These are phyloP conservation scores for Linyphia triangularis DNA, from an alignment of 2,888 invertebrate genomes.

Conservation along the genomic window DNA sequence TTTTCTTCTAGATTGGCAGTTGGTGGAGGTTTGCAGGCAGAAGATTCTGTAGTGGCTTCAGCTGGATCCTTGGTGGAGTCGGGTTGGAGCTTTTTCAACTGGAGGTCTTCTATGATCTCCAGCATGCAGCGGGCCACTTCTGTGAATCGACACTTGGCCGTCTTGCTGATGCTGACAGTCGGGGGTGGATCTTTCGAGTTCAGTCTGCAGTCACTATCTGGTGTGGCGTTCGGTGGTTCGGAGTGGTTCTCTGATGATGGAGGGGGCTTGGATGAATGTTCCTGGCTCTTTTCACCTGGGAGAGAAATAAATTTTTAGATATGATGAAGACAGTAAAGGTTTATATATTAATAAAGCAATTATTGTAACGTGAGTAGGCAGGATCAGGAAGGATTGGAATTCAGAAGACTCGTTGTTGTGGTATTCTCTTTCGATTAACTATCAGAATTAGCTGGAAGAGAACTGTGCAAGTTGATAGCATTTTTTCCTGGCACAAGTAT, in stretches of 20 bases:
- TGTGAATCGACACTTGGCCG: slow-evolving; percentile 77
- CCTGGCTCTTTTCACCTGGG: slow-evolving; percentile 52
- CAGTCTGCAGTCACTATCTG: background rate
- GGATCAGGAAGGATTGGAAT: too few relatives aligned
- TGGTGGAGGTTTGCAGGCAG: slow-evolving; percentile 57
- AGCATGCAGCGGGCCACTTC: slow-evolving; percentile 79
- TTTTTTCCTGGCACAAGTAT: too few relatives aligned
- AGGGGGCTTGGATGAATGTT: slow-evolving; percentile 14
- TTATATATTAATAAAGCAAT: background rate
- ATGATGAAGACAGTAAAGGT: background rate
- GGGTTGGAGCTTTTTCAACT: slow-evolving; percentile 70
- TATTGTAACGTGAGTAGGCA: too few relatives aligned
- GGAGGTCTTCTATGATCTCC: slow-evolving; percentile 79
- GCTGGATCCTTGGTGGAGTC: slow-evolving; percentile 48
- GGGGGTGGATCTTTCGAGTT: background rate
- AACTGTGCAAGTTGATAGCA: too few relatives aligned
- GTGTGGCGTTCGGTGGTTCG: background rate
- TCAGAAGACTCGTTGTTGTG: too few relatives aligned
- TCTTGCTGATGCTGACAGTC: slow-evolving; percentile 64
- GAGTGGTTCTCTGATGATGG: background rate
- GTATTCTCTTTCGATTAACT: too few relatives aligned
- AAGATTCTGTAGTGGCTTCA: slow-evolving; percentile 34
- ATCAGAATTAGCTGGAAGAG: too few relatives aligned
- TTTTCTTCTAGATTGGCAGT: background rate
- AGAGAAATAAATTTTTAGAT: background rate